A percentile compares a stretch with the other conserved stretches of the same genome.
These are phyloP conservation scores for Pseudochirops corinnae DNA, from an alignment of 2,797 vertebrate species.

Conservation along the genomic window DNA sequence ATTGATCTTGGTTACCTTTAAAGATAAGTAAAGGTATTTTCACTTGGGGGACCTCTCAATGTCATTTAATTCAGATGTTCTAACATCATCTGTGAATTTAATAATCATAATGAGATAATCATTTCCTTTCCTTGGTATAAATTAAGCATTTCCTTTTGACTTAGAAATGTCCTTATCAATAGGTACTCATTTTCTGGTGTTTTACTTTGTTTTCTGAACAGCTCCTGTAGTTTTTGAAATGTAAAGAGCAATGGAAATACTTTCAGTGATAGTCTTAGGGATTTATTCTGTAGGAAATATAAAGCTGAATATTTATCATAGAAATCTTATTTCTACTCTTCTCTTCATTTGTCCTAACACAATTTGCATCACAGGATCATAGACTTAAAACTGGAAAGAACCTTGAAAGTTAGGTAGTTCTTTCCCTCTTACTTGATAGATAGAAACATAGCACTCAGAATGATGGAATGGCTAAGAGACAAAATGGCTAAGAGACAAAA, in stretches of 20 bases:
- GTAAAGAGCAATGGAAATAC: background rate
- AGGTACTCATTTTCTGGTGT: background rate
- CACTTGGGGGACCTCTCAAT: background rate
- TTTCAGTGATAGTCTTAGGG: background rate
- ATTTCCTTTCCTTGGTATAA: background rate
- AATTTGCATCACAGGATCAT: background rate
- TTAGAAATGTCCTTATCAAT: background rate
- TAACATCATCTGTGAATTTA: background rate
- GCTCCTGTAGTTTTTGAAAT: background rate
- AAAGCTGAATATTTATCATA: background rate
- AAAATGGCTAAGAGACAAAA: background rate
- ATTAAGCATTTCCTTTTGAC: background rate
- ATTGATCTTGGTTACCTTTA: background rate
- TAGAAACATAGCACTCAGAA: background rate
- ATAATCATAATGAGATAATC: background rate
- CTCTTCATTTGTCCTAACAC: background rate
- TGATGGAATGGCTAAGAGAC: background rate
- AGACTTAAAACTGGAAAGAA: background rate
- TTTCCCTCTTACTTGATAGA: background rate
- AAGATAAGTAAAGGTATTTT: background rate
- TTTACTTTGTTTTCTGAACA: background rate
- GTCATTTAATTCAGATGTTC: background rate
- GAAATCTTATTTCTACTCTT: background rate
- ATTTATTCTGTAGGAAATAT: background rate
- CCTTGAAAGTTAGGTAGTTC: background rate